Evolutionary conservation across 2,113 vertebrate genomes (phyloP), one percentile per base, ranked within the genome.

Genomic region (Chroicocephalus ridibundus): DNA sequence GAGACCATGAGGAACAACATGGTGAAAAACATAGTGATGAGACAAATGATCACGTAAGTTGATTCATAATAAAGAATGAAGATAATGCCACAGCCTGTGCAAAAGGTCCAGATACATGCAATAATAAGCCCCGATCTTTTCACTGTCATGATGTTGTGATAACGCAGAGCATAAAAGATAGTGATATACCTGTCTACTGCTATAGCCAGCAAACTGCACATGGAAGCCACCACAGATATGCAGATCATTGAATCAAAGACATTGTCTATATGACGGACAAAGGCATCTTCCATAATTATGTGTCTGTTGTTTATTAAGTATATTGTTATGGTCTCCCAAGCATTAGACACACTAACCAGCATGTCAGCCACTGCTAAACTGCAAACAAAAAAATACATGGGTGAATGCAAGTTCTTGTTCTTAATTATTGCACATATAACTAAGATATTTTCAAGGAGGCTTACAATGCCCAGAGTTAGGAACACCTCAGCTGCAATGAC

Each of bases 381-480:
- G 98, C 99, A 99, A 80, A 99, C 98, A 65, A 99, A 99, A 95
- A 99, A 99, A 96, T 99, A 99, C 99, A 99, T 99, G 55, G 99
- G 99, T 1, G 99, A 99, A 94, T 99, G 99, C 79, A 99, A 98
- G 97, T 99, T 99, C 98, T 99, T 99, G 98, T 99, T 99, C 96
- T 99, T 99, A 58, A 99, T 85, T 29, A 99, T 98, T 85, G 99
- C 99, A 49, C 98, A 98, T 90, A 99, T 99, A 77, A 99, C 99
- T 87, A 99, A 91, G 95, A 99, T 99, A 95, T 99, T 99, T 98
- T 99, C 99, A 89, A 99, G 97, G 55, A 99, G 97, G 94, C 99
- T 99, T 96, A 99, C 91, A 93, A 99, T 98, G 34, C 99, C 99
- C 92, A 99, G 98, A 29, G 97, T 99, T 42, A 99, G 98, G 94